Base-by-base conservation (phyloP, 2,113 vertebrate species). In the Poeciliopsis turrubarensis region DNA sequence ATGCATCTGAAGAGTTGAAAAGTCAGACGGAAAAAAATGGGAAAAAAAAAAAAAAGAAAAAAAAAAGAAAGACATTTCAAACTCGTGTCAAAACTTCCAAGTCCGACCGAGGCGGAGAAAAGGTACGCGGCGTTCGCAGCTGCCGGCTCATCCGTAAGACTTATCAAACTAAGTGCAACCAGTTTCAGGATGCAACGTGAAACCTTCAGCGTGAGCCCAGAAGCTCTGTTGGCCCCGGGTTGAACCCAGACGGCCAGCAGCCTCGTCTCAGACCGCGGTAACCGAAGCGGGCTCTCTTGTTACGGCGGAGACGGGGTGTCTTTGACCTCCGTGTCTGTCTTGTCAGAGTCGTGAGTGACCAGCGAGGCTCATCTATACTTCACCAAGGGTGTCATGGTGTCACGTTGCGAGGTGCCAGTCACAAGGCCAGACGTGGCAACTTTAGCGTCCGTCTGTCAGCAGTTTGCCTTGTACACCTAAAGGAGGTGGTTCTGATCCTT, bases 331-430 rank as follows among this genome's bases (percentile, higher is more conserved):
- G 66, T 71, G 73, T 71, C 65, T 83, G 84, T 32, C 83, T 73
- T 87, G 91, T 86, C 90, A 92, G 78, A 84, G 73, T 60, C 27
- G 76, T 83, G 90, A 91, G 77, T 80, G 87, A 89, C 85, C 86
- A 70, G 84, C 25, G 34, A 67, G 86, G 89, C 87, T 92, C 87
- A 92, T 89, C 84, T 75, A 89, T 77, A 88, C 84, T 77, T 77
- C 60, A n/a, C 77, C 54, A 10, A 73, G 87, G 75, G 85, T 86
- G 88, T 83, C 81, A 65, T 47, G 54, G 84, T 90, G 85, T 84
- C 89, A 84, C 70, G 83, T 91, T 89, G 85, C 90, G 65, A 86
- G 89, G 83, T 87, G 88, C 75, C 90, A 91, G 78, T 92, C 91
- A 88, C 25, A 29, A 0, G 67, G 67, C 15, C 73, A 14, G 74